These are phyloP conservation scores for Napeogenes sylphis DNA, from an alignment of 2,888 invertebrate species.

Conservation along the genomic window DNA sequence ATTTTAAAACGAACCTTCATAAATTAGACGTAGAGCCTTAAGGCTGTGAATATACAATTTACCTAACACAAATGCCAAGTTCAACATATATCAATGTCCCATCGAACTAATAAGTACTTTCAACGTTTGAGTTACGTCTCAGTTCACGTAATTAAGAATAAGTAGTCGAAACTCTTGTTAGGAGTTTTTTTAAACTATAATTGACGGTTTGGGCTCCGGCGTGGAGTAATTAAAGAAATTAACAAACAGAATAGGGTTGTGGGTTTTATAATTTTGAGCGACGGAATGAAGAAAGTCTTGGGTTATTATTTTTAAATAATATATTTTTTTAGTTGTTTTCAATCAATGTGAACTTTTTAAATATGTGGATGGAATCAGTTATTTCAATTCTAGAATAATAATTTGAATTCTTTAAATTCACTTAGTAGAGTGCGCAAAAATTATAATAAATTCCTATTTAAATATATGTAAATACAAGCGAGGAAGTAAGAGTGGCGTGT, in stretches of 20 bases:
- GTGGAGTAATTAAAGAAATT: constrained; percentile 63
- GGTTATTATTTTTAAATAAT: background rate
- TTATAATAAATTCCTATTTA: background rate
- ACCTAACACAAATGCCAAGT: constrained; percentile 4
- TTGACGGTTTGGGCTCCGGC: constrained; percentile 58
- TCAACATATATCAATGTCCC: constrained; percentile 26
- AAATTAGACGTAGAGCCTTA: constrained; percentile 5
- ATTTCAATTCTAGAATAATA: background rate
- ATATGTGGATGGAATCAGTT: too few species aligned
- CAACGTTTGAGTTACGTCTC: constrained; percentile 70
- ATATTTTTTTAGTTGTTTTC: background rate
- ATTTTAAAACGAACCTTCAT: background rate
- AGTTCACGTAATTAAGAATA: constrained; percentile 74
- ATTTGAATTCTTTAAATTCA: too few species aligned
- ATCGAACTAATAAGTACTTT: constrained; percentile 61
- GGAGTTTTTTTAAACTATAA: constrained; percentile 59
- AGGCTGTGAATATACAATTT: constrained; percentile 3
- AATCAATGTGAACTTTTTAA: too few species aligned
- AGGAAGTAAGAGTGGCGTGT: background rate
- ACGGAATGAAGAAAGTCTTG: constrained; percentile 33
- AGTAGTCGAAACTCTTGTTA: constrained; percentile 57
- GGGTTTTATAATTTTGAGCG: constrained; percentile 54
- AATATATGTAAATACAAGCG: background rate
- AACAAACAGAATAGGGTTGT: constrained; percentile 58
- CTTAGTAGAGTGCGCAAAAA: too few species aligned